Base-by-base conservation (phyloP, 2,797 vertebrate species). In the Sebastes melanostomus region DNA sequence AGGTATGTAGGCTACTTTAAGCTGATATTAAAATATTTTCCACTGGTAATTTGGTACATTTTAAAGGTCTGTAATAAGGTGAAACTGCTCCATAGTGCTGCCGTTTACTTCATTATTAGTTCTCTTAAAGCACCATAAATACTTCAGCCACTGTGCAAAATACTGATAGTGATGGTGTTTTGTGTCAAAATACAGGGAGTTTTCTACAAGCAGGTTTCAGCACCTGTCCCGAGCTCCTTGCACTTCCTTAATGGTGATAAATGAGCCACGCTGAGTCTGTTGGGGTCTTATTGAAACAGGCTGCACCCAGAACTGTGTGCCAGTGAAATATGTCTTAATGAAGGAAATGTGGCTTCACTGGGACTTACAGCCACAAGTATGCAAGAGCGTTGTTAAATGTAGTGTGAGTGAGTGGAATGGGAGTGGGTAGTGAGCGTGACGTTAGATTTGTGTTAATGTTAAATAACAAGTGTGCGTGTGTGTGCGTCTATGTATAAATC, bases 201-300 rank as follows among this genome's bases (percentile, higher is more conserved):
- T 77, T 86, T 80, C 72, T 63, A 20, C 65, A 12, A 69, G 72
- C 67, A 86, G 75, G 78, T 92, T 86, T 87, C 65, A 81, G 81
- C 83, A 89, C 89, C 91, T 90, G 87, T 89, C 60, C 75, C 8
- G 6, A 46, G 61, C 82, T 85, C 36, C 66, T 59, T 59, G 61
- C 73, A 84, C 86, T 84, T 86, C 74, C 78, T 50, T 81, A 84
- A 87, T 86, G 78, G 74, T 92, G 91, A 94, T 91, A 65, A 91
- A 92, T 83, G 89, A 80, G 77, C 75, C 66, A 29, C 32, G 66
- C 30, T 18, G 75, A 80, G 83, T 86, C 77, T 89, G 69, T 75
- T 65, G 82, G 87, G 88, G 73, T 89, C 86, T 93, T 92, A 87
- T 77, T 85, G 86, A 92, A 92, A 92, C 90, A 86, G 82, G 80